These are phyloP conservation scores for Poecile atricapillus DNA, from an alignment of 2,113 vertebrate species.

Conservation along the genomic window DNA sequence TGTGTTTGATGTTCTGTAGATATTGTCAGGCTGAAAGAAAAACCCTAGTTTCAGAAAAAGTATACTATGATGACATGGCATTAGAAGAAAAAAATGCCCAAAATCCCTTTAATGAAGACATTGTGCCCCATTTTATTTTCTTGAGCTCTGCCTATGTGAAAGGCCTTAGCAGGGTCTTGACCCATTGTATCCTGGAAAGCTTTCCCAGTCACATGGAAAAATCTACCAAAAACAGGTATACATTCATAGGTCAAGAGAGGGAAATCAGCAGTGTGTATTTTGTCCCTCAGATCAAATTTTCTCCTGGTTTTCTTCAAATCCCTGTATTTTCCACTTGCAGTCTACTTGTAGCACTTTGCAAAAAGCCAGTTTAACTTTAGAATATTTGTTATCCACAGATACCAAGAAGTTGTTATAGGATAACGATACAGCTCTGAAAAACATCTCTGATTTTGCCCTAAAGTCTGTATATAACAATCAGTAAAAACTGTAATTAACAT, in stretches of 20 bases:
- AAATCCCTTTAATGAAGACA: not conserved
- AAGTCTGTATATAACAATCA: not conserved
- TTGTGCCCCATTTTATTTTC: not conserved
- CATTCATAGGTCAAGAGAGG: not conserved
- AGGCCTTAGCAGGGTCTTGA: not conserved
- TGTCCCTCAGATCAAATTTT: not conserved
- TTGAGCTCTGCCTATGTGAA: not conserved
- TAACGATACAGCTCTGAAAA: not conserved
- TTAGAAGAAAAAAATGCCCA: not conserved
- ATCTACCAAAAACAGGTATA: not conserved
- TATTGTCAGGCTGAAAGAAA: not conserved
- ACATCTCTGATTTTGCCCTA: not conserved
- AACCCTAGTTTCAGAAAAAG: not conserved
- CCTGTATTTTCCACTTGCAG: not conserved
- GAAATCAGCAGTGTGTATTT: not conserved
- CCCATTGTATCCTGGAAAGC: not conserved
- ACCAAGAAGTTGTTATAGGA: not conserved
- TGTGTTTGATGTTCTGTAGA: constrained; percentile 28
- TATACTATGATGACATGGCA: not conserved
- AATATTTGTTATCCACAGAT: not conserved
- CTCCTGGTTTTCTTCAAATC: not conserved
- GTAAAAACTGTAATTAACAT: not conserved
- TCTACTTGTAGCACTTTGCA: not conserved
- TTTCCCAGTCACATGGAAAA: not conserved
- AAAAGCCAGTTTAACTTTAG: not conserved